Percentiles rank a stretch among this genome's conserved stretches.
Conservation (phyloP, 1,140 invertebrate species). For the Heterodera carotae region DNA sequence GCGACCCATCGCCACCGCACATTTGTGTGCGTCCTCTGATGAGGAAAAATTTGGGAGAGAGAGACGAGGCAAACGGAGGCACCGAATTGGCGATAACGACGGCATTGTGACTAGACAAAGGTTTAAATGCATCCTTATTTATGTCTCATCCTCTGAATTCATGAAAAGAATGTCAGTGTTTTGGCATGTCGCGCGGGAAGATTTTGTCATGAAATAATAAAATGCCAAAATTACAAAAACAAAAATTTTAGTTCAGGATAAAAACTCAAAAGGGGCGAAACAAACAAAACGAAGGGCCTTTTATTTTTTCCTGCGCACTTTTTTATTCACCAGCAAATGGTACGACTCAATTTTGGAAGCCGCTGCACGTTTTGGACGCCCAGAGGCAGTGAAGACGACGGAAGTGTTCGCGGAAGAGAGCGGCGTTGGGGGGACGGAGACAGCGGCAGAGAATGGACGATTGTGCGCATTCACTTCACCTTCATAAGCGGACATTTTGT, state of each 20-base stretch:
- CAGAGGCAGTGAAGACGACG: neutral
- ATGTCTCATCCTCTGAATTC: too few relatives aligned
- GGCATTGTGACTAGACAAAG: neutral
- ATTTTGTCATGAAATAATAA: too few relatives aligned
- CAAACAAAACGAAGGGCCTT: too few relatives aligned
- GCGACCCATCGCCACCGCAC: constrained; percentile 19
- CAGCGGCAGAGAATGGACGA: neutral
- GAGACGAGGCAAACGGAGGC: neutral
- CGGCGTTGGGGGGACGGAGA: neutral
- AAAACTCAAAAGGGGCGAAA: too few relatives aligned
- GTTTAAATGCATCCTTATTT: too few relatives aligned
- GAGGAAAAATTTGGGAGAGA: neutral
- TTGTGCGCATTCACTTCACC: neutral
- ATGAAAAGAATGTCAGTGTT: too few relatives aligned
- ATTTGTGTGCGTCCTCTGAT: constrained; percentile 19
- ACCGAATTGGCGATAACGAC: neutral
- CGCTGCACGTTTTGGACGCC: neutral
- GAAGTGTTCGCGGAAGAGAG: neutral
- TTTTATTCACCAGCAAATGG: neutral
- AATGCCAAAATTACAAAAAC: too few relatives aligned
- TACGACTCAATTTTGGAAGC: constrained; percentile 4
- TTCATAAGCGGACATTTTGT: too few relatives aligned
- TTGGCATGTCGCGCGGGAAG: too few relatives aligned
- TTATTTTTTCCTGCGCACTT: constrained; percentile 5
- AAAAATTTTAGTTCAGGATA: too few relatives aligned